Base-by-base conservation (phyloP, 2,797 vertebrate species). In the Capromys pilorides region DNA sequence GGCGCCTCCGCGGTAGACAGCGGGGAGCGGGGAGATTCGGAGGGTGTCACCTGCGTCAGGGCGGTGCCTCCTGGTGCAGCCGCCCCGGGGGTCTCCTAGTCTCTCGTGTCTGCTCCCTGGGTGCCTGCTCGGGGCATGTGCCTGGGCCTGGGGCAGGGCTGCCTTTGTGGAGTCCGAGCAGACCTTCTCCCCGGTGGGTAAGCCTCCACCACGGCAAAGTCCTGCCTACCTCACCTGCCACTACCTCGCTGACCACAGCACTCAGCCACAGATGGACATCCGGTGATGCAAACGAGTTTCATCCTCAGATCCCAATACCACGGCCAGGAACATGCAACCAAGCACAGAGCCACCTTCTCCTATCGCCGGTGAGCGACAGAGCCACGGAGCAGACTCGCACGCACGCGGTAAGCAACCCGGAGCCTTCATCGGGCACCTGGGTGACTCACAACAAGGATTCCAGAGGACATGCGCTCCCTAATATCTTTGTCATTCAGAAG, bases 1-100 rank as follows among this genome's bases (percentile, higher is more conserved):
- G 97, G 81, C 94, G 94, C 93, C 97, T 96, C 91, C n/a, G 31
- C 36, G 13, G 2, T 83, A n/a, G 94, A 94, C 93, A 36, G 90
- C 59, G 45, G 45, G 4, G 45, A 8, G n/a, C 10, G 41, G 96
- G 86, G 89, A 45, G 90, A 89, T 77, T 95, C 94, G 97, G 97
- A 96, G 96, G 97, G 67, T 28, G 9, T 95, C 90, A 95, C 95
- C 95, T 93, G 66, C 14, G 18, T 64, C 61, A 73, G 49, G 81
- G 24, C 1, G 71, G 67, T 92, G 94, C 90, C 94, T 14, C 75
- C 83, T 41, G 95, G 13, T 49, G 85, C 39, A 77, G 83, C 81
- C 82, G 62, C 13, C 28, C 13, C 24, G 26, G 82, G 93, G 71
- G 86, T 41, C 96, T 82, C 66, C 86, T 36, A 18, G 71, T 3